Evolutionary conservation across 92 coral and sea anemone species (phyloP).

Genomic region (Galaxea fascicularis): DNA sequence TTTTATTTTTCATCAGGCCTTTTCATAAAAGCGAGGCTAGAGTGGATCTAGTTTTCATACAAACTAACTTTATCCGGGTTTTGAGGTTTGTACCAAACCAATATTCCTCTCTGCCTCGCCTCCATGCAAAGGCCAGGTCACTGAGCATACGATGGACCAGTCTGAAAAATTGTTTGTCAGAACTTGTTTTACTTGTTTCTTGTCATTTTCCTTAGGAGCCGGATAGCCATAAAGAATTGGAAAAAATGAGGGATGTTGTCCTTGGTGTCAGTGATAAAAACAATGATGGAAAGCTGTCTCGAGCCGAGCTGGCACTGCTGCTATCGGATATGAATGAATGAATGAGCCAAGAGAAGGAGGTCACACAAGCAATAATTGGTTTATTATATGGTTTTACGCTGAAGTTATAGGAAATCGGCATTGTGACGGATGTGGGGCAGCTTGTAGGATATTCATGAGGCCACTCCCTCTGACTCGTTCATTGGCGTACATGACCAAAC

Average conservation of each 20-base stretch:
- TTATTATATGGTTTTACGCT: background rate
- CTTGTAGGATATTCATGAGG: background rate
- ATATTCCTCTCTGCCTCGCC: too few species aligned
- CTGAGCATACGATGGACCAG: background rate
- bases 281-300: slow-evolving; percentile 67
- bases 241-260: slow-evolving; percentile 54
- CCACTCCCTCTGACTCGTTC: background rate
- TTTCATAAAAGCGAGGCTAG: too few species aligned
- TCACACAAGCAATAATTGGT: background rate
- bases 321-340: slow-evolving; percentile 37
- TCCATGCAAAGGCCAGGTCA: too few species aligned
- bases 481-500: background rate
- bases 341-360: background rate
- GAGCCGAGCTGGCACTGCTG: slow-evolving; percentile 58
- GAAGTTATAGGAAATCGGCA: background rate
- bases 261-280: slow-evolving; percentile 67
- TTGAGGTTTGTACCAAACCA: too few species aligned
- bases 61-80: too few species aligned
- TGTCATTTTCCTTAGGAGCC: slow-evolving; percentile 13
- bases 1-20: too few species aligned
- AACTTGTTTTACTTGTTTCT: background rate
- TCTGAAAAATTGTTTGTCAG: background rate
- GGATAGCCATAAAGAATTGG: slow-evolving; percentile 48
- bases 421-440: background rate
- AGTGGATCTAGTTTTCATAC: too few species aligned